Evolutionary conservation across 2,113 vertebrate species (phyloP).

Genomic region (Xiphophorus hellerii): DNA sequence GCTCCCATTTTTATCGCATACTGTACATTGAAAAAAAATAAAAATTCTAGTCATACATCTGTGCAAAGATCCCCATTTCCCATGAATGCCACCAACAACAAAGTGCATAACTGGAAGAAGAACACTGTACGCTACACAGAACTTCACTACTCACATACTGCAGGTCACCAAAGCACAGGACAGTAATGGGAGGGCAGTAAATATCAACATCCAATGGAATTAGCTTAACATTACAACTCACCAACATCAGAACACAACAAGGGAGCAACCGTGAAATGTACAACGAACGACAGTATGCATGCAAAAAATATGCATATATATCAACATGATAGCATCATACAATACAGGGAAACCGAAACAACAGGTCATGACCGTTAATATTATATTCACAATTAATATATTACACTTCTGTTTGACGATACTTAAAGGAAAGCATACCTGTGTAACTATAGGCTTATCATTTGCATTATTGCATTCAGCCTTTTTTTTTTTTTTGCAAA

Average conservation of each 20-base stretch:
- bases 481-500: neutral
- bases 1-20: slow-evolving; percentile 63
- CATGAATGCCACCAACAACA: slow-evolving; percentile 69
- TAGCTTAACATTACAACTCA: slow-evolving; percentile 63
- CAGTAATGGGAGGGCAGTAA: slow-evolving; percentile 43
- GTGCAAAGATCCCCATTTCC: slow-evolving; percentile 72
- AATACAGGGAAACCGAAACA: slow-evolving; percentile 65
- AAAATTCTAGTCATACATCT: slow-evolving; percentile 56
- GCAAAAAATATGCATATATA: slow-evolving; percentile 60
- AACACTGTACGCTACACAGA: slow-evolving; percentile 66
- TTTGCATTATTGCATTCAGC: slow-evolving; percentile 19
- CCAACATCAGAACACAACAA: slow-evolving; percentile 48
- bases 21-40: slow-evolving; percentile 57
- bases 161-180: slow-evolving; percentile 57
- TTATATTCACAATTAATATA: slow-evolving; percentile 81
- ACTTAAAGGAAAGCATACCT: slow-evolving; percentile 48
- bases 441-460: slow-evolving; percentile 36
- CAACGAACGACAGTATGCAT: slow-evolving; percentile 71
- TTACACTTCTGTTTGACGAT: slow-evolving; percentile 75
- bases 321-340: slow-evolving; percentile 54
- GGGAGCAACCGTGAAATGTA: slow-evolving; percentile 62
- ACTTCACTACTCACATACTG: slow-evolving; percentile 64
- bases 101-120: slow-evolving; percentile 79
- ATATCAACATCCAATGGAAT: slow-evolving; percentile 69
- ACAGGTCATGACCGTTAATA: slow-evolving; percentile 60